Conservation (phyloP, 2,797 vertebrate genomes). For the Pipistrellus pygmaeus region DNA sequence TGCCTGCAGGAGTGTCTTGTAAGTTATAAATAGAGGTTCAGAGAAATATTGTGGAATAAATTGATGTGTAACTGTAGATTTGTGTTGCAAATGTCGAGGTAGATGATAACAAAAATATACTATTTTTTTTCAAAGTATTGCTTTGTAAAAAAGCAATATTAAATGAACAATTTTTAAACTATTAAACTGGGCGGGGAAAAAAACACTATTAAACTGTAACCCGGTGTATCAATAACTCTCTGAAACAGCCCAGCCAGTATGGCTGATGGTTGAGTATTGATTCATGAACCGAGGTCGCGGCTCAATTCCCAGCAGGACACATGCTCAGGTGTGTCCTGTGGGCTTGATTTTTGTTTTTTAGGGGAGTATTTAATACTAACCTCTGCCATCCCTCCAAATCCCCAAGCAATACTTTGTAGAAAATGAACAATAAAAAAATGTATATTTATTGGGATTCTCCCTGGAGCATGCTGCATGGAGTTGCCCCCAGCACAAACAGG, state of each 20-base stretch:
- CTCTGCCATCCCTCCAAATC: background rate
- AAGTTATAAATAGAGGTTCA: background rate
- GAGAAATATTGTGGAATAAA: slow-evolving; percentile 4
- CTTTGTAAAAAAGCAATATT: background rate
- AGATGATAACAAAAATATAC: too few species aligned
- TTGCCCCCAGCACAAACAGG: background rate
- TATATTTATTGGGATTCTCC: background rate
- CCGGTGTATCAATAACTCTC: slow-evolving; percentile 8
- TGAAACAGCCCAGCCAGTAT: background rate
- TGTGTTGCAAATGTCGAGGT: background rate
- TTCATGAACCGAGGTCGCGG: too few species aligned
- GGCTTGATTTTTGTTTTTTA: too few species aligned
- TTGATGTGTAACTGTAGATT: background rate
- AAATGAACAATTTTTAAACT: background rate
- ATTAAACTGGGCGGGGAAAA: background rate
- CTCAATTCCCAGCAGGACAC: too few species aligned
- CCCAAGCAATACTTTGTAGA: background rate
- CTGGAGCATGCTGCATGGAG: background rate
- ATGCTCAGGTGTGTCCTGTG: too few species aligned
- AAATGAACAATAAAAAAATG: slow-evolving; percentile 5
- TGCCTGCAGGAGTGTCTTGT: background rate
- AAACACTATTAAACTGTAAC: background rate
- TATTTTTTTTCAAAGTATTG: too few species aligned
- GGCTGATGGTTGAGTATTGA: too few species aligned
- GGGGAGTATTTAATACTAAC: background rate